Evolutionary conservation across 2,797 vertebrate genomes (phyloP).

Genomic region (Melanogrammus aeglefinus): DNA sequence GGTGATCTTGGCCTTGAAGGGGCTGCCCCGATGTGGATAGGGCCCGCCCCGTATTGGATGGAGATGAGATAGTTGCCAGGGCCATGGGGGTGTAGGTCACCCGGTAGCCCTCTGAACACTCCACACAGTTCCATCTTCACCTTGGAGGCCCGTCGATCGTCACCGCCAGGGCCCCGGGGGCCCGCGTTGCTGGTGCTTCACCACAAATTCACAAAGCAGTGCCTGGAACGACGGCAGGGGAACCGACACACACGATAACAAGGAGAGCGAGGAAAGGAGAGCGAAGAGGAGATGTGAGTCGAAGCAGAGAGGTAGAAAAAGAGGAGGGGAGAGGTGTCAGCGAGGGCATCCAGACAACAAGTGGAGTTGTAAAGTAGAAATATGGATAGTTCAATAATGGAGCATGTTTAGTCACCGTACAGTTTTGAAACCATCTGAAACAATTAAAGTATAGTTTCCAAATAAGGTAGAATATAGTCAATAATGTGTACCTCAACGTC

Average conservation of each 20-base stretch:
- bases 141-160: constrained; percentile 92
- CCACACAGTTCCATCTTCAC: constrained; percentile 94
- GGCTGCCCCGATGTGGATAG: constrained; percentile 92
- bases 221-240: no score
- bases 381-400: background rate
- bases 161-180: constrained; percentile 82
- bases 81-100: constrained; percentile 92
- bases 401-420: no score
- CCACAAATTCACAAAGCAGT: constrained; percentile 87
- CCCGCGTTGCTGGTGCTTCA: constrained; percentile 87
- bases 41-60: constrained; percentile 91
- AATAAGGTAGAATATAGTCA: no score
- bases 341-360: no score
- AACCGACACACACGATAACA: no score
- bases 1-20: constrained; percentile 91
- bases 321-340: no score
- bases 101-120: constrained; percentile 87
- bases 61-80: constrained; percentile 91
- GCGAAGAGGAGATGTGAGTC: no score
- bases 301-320: no score
- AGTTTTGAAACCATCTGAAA: no score
- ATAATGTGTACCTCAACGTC: no score
- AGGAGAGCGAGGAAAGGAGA: no score
- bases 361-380: background rate
- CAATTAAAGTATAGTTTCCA: no score